Base-by-base conservation (phyloP, 2,797 vertebrate species). In the Ataeniobius toweri region DNA sequence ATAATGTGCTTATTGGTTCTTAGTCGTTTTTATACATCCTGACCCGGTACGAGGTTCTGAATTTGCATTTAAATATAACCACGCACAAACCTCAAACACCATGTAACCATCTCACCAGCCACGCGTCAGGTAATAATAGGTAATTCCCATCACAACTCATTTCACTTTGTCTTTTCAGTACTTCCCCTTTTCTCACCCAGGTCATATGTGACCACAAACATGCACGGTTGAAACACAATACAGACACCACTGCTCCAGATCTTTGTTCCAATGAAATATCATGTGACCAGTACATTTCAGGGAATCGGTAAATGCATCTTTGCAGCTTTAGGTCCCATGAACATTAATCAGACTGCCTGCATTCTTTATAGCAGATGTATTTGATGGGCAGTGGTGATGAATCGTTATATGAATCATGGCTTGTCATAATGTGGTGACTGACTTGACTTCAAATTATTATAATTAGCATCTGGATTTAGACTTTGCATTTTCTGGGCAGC, bases 111-210 rank as follows among this genome's bases (percentile, higher is more conserved):
- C 58, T 59, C 41, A 72, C 26, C 56, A 78, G 77, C 20, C 73
- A 74, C 36, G 72, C 68, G 71, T 75, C 70, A 90, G 90, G 84
- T 92, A 91, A 84, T 90, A 90, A 93, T 93, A 92, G 88, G 71
- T 90, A 82, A 92, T 91, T 88, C 71, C 28, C 67, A 61, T 72
- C 78, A 78, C 79, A 73, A 44, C 65, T 68, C 46, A 53, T 56
- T 41, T 71, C 73, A 61, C 53, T 39, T 14, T 50, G 16, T 7
- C n/a, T 78, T 80, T 70, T 39, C 31, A 50, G 46, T 63, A 67
- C 72, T 36, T 63, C 48, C 72, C 18, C 14, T 70, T 77, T 81
- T 73, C 67, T 75, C 58, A 22, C 31, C 73, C 3, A 41, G 20
- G n/a, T 12, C 55, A 20, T 22, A n/a, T 50, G n/a, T 41, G 20